A percentile compares a stretch with the other conserved stretches of the same genome.
Conservation (phyloP, 2,888 invertebrate genomes). For the Protonemura montana region DNA sequence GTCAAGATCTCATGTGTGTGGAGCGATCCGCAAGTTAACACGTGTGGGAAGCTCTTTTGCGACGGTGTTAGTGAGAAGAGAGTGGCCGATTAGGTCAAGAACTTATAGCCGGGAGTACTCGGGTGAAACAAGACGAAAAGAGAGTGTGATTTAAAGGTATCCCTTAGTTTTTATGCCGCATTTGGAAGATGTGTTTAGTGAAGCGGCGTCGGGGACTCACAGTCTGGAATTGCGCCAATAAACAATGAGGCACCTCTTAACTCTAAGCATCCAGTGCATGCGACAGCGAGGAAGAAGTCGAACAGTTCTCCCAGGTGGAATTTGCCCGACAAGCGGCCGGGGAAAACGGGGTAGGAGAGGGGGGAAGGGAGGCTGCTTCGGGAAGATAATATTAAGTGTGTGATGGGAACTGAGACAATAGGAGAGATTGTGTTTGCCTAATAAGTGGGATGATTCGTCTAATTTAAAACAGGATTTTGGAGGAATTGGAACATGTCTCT, state of each 20-base stretch:
- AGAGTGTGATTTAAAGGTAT: neutral
- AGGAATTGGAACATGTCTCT: neutral
- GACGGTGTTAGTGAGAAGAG: neutral
- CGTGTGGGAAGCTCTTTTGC: neutral
- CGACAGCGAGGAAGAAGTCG: neutral
- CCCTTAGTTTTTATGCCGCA: slow-evolving; percentile 12
- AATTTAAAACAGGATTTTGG: neutral
- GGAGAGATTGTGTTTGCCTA: neutral
- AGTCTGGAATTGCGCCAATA: neutral
- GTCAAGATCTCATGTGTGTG: neutral
- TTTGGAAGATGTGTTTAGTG: neutral
- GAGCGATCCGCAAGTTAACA: neutral
- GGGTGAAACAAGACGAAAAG: neutral
- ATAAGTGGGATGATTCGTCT: neutral
- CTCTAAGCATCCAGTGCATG: neutral
- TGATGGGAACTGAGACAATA: neutral
- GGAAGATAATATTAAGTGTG: slow-evolving; percentile 8
- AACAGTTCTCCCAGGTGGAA: neutral
- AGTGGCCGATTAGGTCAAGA: neutral
- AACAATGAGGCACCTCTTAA: neutral
- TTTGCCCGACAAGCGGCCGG: neutral
- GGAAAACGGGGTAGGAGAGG: no score
- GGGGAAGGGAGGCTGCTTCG: no score
- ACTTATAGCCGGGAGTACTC: neutral
- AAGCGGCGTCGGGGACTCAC: neutral